Evolutionary conservation across 2,888 invertebrate species (phyloP).

Genomic region (Erpobdella octoculata): DNA sequence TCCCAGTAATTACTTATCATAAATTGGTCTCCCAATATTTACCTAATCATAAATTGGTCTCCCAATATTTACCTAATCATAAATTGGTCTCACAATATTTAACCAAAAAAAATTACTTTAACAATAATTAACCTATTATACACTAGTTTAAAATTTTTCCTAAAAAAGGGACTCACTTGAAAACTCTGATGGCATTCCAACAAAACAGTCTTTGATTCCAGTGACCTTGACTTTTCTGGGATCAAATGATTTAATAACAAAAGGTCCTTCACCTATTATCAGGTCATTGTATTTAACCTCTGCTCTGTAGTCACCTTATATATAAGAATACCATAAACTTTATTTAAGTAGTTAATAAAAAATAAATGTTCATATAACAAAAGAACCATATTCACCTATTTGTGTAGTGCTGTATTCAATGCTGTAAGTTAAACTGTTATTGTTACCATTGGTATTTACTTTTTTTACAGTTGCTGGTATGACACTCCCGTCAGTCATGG

Average conservation of each 20-base stretch:
- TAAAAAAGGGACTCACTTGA: background rate
- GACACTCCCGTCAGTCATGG: background rate
- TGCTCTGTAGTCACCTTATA: conserved; percentile 42
- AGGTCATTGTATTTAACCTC: conserved; percentile 41
- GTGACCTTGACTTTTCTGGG: conserved; percentile 87
- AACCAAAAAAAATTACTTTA: too few relatives aligned
- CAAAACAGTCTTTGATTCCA: conserved; percentile 73
- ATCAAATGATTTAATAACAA: conserved; percentile 60
- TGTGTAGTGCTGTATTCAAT: conserved; percentile 2
- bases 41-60: too few relatives aligned
- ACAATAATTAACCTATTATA: too few relatives aligned
- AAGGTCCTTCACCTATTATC: conserved; percentile 49
- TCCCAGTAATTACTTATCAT: too few relatives aligned
- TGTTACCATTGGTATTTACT: background rate
- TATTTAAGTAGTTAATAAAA: background rate
- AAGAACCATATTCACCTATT: conserved; percentile 38
- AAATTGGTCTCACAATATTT: too few relatives aligned
- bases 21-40: too few relatives aligned
- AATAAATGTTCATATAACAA: background rate
- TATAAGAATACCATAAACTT: background rate
- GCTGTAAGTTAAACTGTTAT: background rate
- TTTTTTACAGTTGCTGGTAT: background rate
- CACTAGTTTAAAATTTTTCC: background rate
- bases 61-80: too few relatives aligned
- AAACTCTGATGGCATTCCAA: conserved; percentile 57